A percentile compares a stretch with the other conserved stretches of the same genome.
phyloP scores from a whole-genome alignment of 2,797 vertebrate genomes.

The Triplophysa yarkandensis region DNA sequence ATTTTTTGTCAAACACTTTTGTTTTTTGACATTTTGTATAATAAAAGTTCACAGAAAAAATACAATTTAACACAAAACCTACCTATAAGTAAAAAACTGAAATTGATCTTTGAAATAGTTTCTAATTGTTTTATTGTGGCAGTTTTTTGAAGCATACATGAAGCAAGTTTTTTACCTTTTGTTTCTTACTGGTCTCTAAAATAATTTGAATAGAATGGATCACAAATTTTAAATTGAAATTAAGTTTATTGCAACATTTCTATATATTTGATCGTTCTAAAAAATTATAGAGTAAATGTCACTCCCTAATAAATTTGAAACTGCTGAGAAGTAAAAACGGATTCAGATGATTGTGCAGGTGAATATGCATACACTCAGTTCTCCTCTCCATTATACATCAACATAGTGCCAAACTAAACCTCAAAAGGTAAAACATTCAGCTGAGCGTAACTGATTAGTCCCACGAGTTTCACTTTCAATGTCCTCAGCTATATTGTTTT shows the following conservation, averaged over 20 bases:
- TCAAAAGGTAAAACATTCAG: conserved; percentile 20
- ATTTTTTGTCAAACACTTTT: no score
- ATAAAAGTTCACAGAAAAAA: no score
- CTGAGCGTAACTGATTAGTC: not conserved
- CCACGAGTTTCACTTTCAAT: not conserved
- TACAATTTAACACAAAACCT: no score
- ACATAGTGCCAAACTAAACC: not conserved
- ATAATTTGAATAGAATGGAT: not conserved
- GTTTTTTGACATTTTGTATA: no score
- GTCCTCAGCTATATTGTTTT: not conserved
- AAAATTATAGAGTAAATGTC: no score
- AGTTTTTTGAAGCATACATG: not conserved
- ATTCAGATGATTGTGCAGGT: conserved; percentile 4
- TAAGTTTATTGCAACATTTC: not conserved
- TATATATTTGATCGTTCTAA: no score
- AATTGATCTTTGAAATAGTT: no score
- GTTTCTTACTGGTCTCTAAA: not conserved
- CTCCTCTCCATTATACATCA: not conserved
- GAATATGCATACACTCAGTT: conserved; percentile 9
- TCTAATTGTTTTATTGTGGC: no score
- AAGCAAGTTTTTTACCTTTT: not conserved
- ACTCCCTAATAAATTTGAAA: conserved; percentile 14
- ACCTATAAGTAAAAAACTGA: no score
- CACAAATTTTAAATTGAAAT: not conserved
- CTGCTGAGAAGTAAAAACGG: not conserved